Base-by-base conservation (phyloP, 2,888 invertebrate genomes). In the Chirona hameri region DNA sequence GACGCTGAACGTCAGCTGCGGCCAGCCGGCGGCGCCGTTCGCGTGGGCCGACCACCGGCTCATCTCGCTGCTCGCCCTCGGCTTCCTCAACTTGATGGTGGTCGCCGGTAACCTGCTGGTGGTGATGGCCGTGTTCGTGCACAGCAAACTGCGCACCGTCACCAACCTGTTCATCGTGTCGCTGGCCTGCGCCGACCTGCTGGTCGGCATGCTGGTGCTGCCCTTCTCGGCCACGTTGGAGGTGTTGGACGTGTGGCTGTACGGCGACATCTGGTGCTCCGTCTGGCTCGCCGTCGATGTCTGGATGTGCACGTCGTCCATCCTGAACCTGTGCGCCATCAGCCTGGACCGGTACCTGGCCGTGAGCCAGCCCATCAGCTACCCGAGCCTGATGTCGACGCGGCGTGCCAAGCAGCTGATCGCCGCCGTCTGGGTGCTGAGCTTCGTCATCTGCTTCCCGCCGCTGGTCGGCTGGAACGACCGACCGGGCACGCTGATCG, bases 261-360 rank as follows among this genome's bases (percentile, higher is more conserved):
- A 98, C 88, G 98, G 98, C 81, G 94, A 94, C 88, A 91, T 96
- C 79, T 97, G 98, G 96, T 99, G 98, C 89, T 94, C 95, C 84
- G 92, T 97, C 85, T 99, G 98, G 98, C 90, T 99, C 85, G 98
- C 98, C 0, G 93, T 98, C 83, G 99, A 99, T 89, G 98, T 99
- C 21, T 97, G 98, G 96, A 95, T 98, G 94, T 98, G 98, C 90
- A 99, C 99, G 0, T 97, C 98, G 0, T 97, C 97, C 86, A 98
- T 98, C 87, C 91, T 98, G 86, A 98, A 98, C 89, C 91, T 98
- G 83, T 97, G 97, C 88, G 98, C 96, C 86, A 98, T 98, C 87
- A 96, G 96, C 27, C 90, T 98, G 87, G 95, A 95, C 83, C 84
- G 91, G 27, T 99, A 98, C 90, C 94, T 99, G 86, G 99, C 99